Conservation (phyloP, 1,140 invertebrate genomes). For the Polypedilum pembai region DNA sequence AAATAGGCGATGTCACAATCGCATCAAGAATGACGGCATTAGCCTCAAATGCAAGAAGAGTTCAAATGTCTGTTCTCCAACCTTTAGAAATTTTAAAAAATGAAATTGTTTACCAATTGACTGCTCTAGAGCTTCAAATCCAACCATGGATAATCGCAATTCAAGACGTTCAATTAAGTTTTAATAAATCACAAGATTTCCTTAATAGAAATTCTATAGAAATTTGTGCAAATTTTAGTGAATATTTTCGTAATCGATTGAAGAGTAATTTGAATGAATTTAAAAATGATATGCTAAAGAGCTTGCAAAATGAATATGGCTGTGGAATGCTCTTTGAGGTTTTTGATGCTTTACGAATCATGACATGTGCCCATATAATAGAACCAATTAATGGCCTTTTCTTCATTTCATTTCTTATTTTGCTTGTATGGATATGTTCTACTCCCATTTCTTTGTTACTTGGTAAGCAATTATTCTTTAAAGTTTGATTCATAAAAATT, state of each 20-base stretch:
- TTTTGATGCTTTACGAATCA: neutral
- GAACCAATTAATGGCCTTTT: slow-evolving; percentile 7
- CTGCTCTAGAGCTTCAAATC: slow-evolving; percentile 62
- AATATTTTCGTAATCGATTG: neutral
- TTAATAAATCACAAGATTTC: neutral
- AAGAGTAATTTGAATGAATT: neutral
- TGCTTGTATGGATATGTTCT: neutral
- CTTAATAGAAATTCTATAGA: neutral
- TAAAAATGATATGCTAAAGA: neutral
- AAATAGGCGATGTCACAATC: slow-evolving; percentile 53
- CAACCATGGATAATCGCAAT: slow-evolving; percentile 48
- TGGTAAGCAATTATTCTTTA: neutral
- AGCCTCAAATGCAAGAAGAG: slow-evolving; percentile 50
- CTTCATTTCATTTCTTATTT: neutral
- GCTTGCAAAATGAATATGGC: neutral
- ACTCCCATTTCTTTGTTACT: neutral
- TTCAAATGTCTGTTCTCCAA: slow-evolving; percentile 55
- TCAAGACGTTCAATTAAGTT: neutral
- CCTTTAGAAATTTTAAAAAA: slow-evolving; percentile 61
- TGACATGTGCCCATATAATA: neutral
- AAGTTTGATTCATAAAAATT: neutral
- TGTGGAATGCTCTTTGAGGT: neutral
- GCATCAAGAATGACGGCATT: slow-evolving; percentile 58
- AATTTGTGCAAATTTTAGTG: neutral
- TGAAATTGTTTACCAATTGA: slow-evolving; percentile 63